Base-by-base conservation (phyloP, 2,797 vertebrate genomes). In the Coluber constrictor region DNA sequence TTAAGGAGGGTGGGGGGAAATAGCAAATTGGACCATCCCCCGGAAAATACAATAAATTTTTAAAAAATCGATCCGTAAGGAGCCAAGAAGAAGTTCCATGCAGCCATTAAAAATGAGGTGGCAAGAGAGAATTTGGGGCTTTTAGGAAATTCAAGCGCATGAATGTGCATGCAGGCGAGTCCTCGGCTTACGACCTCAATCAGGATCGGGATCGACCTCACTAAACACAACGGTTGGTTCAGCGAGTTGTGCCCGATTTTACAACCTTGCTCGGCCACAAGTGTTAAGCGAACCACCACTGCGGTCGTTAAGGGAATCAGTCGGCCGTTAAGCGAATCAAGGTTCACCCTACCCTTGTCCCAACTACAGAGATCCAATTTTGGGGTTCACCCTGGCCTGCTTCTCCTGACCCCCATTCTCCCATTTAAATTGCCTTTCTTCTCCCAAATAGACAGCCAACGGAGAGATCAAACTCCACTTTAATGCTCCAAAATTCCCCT, bases 221-320 rank as follows among this genome's bases (percentile, higher is more conserved):
- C 60, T 27, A 61, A 61, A 61, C 25, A 61, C 3, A 1, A 61
- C 8, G 0, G 4, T 29, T 29, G 27, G 61, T 63, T 63, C 61
- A 4, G 27, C 1, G 10, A 63, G 61, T 29, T 27, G 61, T 29
- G 61, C 27, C 61, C 10, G 3, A 1, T 63, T 27, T 63, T 11
- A 29, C 27, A 2, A 29, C 10, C 10, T 29, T 4, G 61, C 27
- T 63, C 4, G 10, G 61, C 11, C 61, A 12, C 3, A 1, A 12
- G 10, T 63, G 61, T 29, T 63, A 63, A 29, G 27, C 27, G 10
- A 63, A 5, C 4, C 27, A 27, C 61, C 61, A 12, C 61, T 63
- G 10, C 10, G 0, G 4, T 12, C 4, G 27, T 12, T 63, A 12
- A 63, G 61, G 0, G 3, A 29, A 63, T 29, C 61, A 4, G 4